Evolutionary conservation across 2,113 vertebrate genomes (phyloP).

Genomic region (Phyllostomus hastatus): DNA sequence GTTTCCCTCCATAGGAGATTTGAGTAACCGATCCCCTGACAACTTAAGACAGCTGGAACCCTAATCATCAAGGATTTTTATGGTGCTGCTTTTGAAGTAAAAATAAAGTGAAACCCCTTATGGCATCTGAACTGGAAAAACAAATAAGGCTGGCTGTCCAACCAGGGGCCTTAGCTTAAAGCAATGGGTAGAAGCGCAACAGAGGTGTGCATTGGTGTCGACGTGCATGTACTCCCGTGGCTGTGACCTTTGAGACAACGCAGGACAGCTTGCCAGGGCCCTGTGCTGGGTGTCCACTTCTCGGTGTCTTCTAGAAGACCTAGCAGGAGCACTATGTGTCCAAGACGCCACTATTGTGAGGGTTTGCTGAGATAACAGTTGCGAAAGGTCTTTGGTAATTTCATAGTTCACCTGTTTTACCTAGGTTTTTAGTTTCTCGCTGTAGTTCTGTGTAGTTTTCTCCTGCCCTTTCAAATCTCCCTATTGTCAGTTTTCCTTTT

Average conservation of each 20-base stretch:
- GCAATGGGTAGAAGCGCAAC: neutral
- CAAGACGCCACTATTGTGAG: neutral
- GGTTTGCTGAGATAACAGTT: neutral
- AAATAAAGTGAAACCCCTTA: conserved; percentile 69
- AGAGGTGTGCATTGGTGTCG: neutral
- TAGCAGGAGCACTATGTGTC: neutral
- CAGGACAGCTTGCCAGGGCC: neutral
- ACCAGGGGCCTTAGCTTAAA: neutral
- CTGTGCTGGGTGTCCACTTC: neutral
- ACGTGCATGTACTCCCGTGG: neutral
- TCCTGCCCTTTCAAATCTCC: neutral
- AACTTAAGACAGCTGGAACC: conserved; percentile 63
- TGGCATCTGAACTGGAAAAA: conserved; percentile 66
- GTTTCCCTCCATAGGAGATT: conserved; percentile 65
- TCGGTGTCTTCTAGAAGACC: neutral
- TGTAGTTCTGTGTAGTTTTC: neutral
- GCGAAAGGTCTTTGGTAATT: neutral
- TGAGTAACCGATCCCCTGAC: conserved; percentile 67
- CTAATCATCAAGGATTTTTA: conserved; percentile 71
- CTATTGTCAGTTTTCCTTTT: neutral
- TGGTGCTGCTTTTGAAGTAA: conserved; percentile 68
- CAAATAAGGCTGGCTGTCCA: conserved; percentile 53
- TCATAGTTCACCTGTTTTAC: neutral
- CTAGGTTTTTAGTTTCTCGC: neutral
- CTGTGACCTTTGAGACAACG: neutral